These are phyloP conservation scores for Poicephalus meyeri DNA, from an alignment of 2,113 vertebrate species.

Conservation along the genomic window DNA sequence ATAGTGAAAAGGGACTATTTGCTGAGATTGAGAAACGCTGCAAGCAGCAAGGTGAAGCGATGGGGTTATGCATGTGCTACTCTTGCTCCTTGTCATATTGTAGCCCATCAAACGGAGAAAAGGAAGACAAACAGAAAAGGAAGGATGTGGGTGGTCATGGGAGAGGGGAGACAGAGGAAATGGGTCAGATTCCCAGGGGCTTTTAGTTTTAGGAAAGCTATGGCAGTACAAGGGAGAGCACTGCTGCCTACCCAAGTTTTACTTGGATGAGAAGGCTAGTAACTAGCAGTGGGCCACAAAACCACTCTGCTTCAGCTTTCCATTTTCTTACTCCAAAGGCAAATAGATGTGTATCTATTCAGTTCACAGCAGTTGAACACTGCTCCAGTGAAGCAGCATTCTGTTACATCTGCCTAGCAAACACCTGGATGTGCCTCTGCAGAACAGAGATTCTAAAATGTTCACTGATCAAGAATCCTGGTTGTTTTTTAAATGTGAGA, in stretches of 20 bases:
- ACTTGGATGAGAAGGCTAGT: not conserved
- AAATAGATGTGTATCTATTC: conserved; percentile 13
- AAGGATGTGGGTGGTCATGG: not conserved
- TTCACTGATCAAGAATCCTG: conserved; percentile 6
- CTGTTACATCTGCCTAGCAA: not conserved
- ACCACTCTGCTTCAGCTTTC: not conserved
- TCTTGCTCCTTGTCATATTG: not conserved
- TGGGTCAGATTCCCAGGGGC: not conserved
- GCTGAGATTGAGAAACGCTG: not conserved
- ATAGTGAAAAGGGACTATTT: not conserved
- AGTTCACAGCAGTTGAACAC: not conserved
- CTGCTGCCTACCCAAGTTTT: not conserved
- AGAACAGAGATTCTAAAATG: not conserved
- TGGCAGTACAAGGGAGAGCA: not conserved
- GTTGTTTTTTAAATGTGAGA: not conserved
- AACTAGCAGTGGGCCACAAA: not conserved
- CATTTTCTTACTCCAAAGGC: not conserved
- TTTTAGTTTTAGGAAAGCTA: not conserved
- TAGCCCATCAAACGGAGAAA: not conserved
- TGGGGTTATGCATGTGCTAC: not conserved
- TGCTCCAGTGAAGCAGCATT: not conserved
- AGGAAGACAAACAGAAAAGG: not conserved
- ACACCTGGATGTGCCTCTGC: not conserved
- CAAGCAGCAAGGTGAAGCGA: not conserved
- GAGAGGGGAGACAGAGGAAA: not conserved